Conservation (phyloP, 2,113 vertebrate genomes). For the Mirounga angustirostris region DNA sequence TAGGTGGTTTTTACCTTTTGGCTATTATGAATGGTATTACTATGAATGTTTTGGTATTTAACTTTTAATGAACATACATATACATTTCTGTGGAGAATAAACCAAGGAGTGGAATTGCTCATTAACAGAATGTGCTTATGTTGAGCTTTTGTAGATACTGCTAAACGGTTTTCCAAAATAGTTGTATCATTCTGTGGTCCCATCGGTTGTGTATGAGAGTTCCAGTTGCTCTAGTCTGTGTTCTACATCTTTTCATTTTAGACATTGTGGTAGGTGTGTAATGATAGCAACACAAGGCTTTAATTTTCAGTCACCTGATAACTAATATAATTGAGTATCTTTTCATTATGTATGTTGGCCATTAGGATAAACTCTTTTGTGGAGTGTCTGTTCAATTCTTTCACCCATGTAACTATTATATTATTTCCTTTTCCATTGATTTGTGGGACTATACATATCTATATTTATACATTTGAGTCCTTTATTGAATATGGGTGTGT, state of each 20-base stretch:
- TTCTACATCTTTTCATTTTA: background rate
- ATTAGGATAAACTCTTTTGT: constrained; percentile 6
- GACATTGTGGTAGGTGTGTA: background rate
- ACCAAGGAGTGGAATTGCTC: background rate
- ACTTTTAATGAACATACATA: background rate
- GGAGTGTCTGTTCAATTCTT: background rate
- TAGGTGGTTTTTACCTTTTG: constrained; percentile 32
- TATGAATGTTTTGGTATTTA: background rate
- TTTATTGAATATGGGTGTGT: background rate
- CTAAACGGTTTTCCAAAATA: background rate
- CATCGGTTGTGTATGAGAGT: background rate
- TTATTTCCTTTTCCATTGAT: background rate
- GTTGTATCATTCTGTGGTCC: background rate
- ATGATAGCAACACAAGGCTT: background rate
- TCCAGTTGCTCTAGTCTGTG: background rate
- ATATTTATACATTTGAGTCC: background rate
- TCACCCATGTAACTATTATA: background rate
- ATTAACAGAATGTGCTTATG: background rate
- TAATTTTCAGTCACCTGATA: background rate
- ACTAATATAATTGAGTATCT: background rate
- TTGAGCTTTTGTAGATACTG: constrained; percentile 6
- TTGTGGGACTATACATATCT: background rate
- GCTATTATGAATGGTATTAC: background rate
- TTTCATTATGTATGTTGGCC: background rate
- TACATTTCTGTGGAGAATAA: constrained; percentile 35